A percentile compares a stretch with the other conserved stretches of the same genome.
phyloP scores from a whole-genome alignment of 2,113 vertebrate genomes.

The Paradoxurus hermaphroditus region DNA sequence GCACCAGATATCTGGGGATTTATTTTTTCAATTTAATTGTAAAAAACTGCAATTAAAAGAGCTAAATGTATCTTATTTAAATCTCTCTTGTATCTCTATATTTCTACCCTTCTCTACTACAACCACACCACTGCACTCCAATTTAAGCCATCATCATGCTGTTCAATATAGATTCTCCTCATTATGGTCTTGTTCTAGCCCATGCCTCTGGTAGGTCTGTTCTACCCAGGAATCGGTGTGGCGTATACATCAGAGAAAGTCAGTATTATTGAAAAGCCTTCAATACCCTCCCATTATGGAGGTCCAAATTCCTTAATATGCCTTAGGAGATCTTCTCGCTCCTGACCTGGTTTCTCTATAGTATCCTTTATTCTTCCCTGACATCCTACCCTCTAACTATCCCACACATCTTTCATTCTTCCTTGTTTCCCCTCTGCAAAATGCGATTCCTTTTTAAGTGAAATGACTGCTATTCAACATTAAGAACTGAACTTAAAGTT shows the following conservation, averaged over 20 bases:
- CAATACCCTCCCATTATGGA: not conserved
- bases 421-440: not conserved
- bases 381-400: not conserved
- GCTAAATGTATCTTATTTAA: not conserved
- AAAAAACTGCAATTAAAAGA: not conserved
- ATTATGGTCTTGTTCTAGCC: not conserved
- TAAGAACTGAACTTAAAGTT: not conserved
- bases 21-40: not conserved
- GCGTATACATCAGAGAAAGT: not conserved
- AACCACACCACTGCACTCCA: not conserved
- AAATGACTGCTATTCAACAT: not conserved
- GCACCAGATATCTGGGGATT: not conserved
- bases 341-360: not conserved
- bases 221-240: not conserved
- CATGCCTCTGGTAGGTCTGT: not conserved
- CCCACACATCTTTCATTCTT: not conserved
- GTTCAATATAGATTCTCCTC: not conserved
- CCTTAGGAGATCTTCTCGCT: not conserved
- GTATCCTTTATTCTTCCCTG: not conserved
- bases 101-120: not conserved
- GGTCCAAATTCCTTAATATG: not conserved
- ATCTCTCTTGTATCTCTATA: not conserved
- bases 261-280: not conserved
- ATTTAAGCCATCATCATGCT: not conserved
- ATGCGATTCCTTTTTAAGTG: not conserved